Conservation (phyloP, 2,113 vertebrate genomes). For the Pachyramphus minor region DNA sequence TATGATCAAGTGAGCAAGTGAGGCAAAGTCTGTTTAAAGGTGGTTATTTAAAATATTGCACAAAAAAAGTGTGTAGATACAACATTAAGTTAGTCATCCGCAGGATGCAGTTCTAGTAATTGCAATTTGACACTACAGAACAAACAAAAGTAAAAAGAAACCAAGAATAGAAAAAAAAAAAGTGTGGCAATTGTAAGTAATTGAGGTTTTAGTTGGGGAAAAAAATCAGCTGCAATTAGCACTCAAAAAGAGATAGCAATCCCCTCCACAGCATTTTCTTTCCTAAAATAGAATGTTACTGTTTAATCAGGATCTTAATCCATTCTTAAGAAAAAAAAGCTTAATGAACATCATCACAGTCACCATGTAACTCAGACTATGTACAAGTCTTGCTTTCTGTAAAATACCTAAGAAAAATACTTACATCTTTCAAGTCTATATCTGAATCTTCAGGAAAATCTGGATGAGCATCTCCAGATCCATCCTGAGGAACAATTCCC, state of each 20-base stretch:
- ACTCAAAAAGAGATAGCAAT: not conserved
- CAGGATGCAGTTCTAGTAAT: not conserved
- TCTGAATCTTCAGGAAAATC: conserved; percentile 94
- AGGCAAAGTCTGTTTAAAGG: not conserved
- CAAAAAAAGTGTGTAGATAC: not conserved
- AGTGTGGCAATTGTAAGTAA: not conserved
- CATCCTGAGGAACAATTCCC: conserved; percentile 77
- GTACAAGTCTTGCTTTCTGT: not conserved
- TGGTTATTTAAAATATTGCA: not conserved
- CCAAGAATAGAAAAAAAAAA: not conserved
- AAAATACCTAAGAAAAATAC: conserved; percentile 37
- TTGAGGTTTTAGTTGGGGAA: not conserved
- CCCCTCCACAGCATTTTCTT: not conserved
- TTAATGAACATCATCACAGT: not conserved
- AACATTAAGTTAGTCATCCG: not conserved
- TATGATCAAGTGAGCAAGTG: not conserved
- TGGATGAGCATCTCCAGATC: conserved; percentile 84
- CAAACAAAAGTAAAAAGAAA: not conserved
- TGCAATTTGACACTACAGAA: not conserved
- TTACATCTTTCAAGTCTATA: conserved; percentile 87
- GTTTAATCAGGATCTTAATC: not conserved
- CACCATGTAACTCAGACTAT: not conserved
- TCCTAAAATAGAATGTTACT: not conserved
- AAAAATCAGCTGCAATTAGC: not conserved
- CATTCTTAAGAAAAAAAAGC: not conserved